Evolutionary conservation across 2,888 invertebrate genomes (phyloP), one percentile per base, ranked within the genome.

Genomic region (Achlya flavicornis): DNA sequence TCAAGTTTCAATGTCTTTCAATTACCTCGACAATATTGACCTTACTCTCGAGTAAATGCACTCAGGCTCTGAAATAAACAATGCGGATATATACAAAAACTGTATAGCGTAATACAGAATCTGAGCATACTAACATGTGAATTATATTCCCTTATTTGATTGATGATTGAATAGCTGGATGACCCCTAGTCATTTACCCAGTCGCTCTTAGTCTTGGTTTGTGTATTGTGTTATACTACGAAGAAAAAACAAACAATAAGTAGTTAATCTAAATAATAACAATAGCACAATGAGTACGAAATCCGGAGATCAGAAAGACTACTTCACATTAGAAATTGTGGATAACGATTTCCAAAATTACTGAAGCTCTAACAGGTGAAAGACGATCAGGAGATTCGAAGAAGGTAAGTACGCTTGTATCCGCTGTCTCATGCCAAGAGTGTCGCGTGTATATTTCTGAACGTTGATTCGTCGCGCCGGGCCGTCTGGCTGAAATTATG

Each of bases 401-500:
- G 68, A 73, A 69, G 74, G 71, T 71, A 12, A 12, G 70, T 71
- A 12, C 41, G 12, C 41, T 41, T 12, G 41, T 41, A 41, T 41
- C 81, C 76, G 81, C 66, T 72, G 63, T 67, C 57, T 68, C 67
- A 64, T 82, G 85, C 84, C 83, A 83, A 73, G 68, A 53, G 71
- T 70, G 70, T 69, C 70, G 73, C 68, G 53, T 19, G 70, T 70
- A 73, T 83, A 80, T 80, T 79, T 79, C 73, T 74, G 73, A 69
- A 41, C 64, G 60, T 63, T 58, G 68, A 60, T 62, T 70, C 72
- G 75, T 60, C 80, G 78, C 85, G 86, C 84, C 86, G 77, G 67
- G 82, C 86, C 85, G 86, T 86, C 86, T 86, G 84, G 75, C 61
- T 63, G 69, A 67, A 69, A 74, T 73, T 75, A 72, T 70, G 70